These are phyloP conservation scores for Linnaemya tessellans DNA, from an alignment of 2,888 invertebrate genomes.

Conservation along the genomic window DNA sequence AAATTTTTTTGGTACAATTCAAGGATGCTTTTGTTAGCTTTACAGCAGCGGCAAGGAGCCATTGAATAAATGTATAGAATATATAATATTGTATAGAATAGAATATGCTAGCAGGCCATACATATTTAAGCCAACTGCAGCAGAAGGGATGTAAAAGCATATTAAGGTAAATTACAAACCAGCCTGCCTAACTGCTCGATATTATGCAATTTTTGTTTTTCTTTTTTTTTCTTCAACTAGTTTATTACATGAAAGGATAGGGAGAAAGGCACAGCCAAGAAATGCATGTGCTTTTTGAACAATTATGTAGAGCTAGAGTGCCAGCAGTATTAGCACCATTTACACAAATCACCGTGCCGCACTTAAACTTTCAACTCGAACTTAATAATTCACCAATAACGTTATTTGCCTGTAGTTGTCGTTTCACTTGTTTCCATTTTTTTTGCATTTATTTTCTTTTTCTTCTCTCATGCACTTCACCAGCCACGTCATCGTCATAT, in stretches of 20 bases:
- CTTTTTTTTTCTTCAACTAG: slow-evolving; percentile 1
- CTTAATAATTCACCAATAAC: slow-evolving; percentile 71
- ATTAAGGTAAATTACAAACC: slow-evolving; percentile 28
- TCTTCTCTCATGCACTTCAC: slow-evolving; percentile 35
- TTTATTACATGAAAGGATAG: slow-evolving; percentile 13
- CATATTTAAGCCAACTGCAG: slow-evolving; percentile 47
- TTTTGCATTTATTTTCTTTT: not conserved
- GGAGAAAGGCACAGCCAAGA: not conserved
- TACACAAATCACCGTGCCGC: slow-evolving; percentile 72
- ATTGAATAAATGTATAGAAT: slow-evolving; percentile 31
- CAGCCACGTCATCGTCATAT: slow-evolving; percentile 25
- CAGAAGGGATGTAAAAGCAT: not conserved
- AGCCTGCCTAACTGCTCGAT: slow-evolving; percentile 45
- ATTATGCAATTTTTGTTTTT: slow-evolving; percentile 19
- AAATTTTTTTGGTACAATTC: slow-evolving; percentile 49
- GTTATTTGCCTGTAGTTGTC: slow-evolving; percentile 48
- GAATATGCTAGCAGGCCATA: slow-evolving; percentile 41
- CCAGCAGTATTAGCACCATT: slow-evolving; percentile 69
- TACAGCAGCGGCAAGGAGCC: slow-evolving; percentile 33
- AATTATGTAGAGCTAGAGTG: slow-evolving; percentile 43
- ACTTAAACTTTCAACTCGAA: slow-evolving; percentile 72
- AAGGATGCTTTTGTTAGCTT: slow-evolving; percentile 60
- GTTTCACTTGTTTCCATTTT: slow-evolving; percentile 37
- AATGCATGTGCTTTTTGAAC: slow-evolving; percentile 27
- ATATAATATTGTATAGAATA: slow-evolving; percentile 11